Evolutionary conservation across 30 jellyfish, hydroid and myxozoan genomes (phyloP).

Genomic region (Aurelia sp.): DNA sequence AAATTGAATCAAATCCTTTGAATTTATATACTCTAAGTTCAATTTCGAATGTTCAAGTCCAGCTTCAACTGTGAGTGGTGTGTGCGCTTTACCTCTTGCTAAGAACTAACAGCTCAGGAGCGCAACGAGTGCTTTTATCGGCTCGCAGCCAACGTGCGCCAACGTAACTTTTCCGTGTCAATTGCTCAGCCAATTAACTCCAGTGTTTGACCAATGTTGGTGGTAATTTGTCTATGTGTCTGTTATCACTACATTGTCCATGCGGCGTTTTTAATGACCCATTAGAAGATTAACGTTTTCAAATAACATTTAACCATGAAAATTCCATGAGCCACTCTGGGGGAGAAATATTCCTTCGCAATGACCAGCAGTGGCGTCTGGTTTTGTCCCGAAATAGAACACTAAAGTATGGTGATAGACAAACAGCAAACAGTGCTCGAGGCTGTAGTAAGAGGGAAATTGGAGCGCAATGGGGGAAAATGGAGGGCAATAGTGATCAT

Average conservation of each 20-base stretch:
- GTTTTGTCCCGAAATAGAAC: no score
- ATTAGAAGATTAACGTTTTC: conserved; percentile 76
- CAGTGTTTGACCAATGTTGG: conserved; percentile 67
- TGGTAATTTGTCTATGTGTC: conserved; percentile 63
- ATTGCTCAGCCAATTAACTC: conserved; percentile 86
- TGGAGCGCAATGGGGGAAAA: no score
- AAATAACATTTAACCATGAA: conserved; percentile 59
- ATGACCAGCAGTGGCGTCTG: no score
- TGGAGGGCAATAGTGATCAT: no score
- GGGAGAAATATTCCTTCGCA: neutral
- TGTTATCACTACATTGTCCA: conserved; percentile 72
- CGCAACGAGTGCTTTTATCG: conserved; percentile 33
- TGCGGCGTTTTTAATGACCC: conserved; percentile 87
- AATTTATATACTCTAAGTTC: no score
- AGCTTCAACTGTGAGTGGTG: no score
- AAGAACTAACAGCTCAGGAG: conserved; percentile 27
- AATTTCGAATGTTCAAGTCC: no score
- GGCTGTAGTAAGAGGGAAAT: no score
- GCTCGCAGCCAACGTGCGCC: conserved; percentile 32
- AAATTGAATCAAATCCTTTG: no score
- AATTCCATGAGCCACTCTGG: conserved; percentile 23
- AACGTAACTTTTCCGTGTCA: conserved; percentile 71
- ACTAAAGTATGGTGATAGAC: no score
- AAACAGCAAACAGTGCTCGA: no score
- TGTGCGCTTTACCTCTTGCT: neutral